Evolutionary conservation across 2,113 vertebrate genomes (phyloP).

Genomic region (Turdus rufiventris): DNA sequence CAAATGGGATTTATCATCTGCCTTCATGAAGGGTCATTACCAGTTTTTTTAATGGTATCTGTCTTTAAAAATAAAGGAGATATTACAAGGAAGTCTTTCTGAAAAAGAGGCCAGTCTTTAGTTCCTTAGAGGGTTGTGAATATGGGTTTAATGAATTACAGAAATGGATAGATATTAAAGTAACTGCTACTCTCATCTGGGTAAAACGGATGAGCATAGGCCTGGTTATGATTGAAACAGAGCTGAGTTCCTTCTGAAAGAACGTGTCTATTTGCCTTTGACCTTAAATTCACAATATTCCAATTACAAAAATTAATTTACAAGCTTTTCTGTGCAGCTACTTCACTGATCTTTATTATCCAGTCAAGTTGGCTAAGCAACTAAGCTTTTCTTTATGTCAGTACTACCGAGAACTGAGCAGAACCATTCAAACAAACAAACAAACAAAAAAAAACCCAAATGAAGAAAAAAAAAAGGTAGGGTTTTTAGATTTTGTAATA

Average conservation of each 20-base stretch:
- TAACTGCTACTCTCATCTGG: not conserved
- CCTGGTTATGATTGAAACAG: not conserved
- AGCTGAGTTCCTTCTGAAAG: not conserved
- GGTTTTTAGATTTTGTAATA: not conserved
- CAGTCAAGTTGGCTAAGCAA: not conserved
- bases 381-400: not conserved
- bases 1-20: not conserved
- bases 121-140: not conserved
- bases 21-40: not conserved
- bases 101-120: not conserved
- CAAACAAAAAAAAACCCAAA: not conserved
- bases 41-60: not conserved
- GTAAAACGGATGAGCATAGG: not conserved
- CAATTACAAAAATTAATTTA: not conserved
- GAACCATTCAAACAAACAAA: not conserved
- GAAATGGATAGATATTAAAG: not conserved
- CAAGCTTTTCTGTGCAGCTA: not conserved
- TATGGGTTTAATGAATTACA: not conserved
- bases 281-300: not conserved
- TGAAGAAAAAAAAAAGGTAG: not conserved
- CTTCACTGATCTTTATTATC: not conserved
- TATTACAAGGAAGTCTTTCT: not conserved
- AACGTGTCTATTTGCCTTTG: not conserved
- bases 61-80: not conserved
- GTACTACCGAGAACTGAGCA: not conserved